phyloP scores from a whole-genome alignment of 1,140 invertebrate species.

The Drosophila erecta region DNA sequence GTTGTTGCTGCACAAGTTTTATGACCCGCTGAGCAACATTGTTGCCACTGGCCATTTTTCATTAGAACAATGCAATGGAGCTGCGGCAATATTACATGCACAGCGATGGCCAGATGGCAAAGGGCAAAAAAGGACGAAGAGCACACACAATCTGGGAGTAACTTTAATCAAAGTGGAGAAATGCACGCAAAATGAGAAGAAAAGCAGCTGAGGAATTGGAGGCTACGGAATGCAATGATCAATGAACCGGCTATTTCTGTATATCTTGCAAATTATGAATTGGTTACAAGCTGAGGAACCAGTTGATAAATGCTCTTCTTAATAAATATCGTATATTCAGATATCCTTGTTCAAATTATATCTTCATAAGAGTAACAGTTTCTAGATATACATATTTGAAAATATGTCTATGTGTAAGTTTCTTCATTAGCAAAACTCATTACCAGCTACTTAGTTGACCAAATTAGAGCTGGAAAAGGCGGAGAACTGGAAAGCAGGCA shows the following conservation, averaged over 20 bases:
- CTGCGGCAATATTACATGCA: conserved; percentile 48
- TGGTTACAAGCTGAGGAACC: background rate
- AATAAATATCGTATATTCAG: background rate
- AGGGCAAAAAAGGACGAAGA: conserved; percentile 10
- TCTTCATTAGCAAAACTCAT: conserved; percentile 8
- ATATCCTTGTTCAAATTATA: too few relatives aligned
- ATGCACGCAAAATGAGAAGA: background rate
- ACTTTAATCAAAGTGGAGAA: conserved; percentile 40
- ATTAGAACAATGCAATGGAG: conserved; percentile 69
- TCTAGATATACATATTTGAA: too few relatives aligned
- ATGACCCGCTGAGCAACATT: conserved; percentile 73
- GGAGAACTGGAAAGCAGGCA: background rate
- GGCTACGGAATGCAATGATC: conserved; percentile 9
- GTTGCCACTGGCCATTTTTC: conserved; percentile 71
- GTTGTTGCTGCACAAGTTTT: conserved; percentile 59
- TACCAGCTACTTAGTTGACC: conserved; percentile 6
- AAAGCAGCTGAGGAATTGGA: conserved; percentile 1
- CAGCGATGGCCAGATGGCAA: conserved; percentile 18
- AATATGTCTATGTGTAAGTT: too few relatives aligned
- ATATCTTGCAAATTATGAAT: background rate
- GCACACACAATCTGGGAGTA: conserved; percentile 6
- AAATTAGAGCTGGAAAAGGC: background rate
- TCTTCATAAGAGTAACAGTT: too few relatives aligned
- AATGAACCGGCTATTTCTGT: conserved; percentile 5
- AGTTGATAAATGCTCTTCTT: background rate